phyloP scores from a whole-genome alignment of 2,888 invertebrate species.

The Idaea dimidiata region DNA sequence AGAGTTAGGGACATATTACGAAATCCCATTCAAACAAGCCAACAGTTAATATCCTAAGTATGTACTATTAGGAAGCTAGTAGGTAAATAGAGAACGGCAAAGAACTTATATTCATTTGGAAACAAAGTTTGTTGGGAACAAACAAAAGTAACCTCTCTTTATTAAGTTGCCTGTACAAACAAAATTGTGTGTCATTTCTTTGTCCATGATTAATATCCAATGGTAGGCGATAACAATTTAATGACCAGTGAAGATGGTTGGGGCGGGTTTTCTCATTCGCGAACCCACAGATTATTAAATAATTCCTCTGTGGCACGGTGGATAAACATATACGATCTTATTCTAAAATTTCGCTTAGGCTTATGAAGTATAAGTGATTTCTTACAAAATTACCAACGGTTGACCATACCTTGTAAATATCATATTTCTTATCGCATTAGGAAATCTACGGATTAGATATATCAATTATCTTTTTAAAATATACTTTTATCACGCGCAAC shows the following conservation, averaged over 20 bases:
- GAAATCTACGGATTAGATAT: no score
- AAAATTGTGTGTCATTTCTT: slow-evolving; percentile 33
- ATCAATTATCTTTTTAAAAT: no score
- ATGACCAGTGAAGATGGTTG: not conserved
- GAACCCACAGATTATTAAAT: not conserved
- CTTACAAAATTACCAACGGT: no score
- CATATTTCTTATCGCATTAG: no score
- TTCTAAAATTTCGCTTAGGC: no score
- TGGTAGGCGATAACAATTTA: not conserved
- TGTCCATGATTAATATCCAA: slow-evolving; percentile 24
- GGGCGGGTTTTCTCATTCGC: not conserved
- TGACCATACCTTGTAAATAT: no score
- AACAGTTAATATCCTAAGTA: slow-evolving; percentile 19
- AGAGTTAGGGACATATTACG: not conserved
- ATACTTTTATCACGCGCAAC: no score
- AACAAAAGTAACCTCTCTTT: slow-evolving; percentile 50
- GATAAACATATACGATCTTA: no score
- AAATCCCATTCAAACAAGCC: not conserved
- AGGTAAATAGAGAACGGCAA: slow-evolving; percentile 23
- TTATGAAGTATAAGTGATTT: no score
- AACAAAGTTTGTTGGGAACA: slow-evolving; percentile 48
- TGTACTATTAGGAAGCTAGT: slow-evolving; percentile 21
- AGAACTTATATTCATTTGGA: slow-evolving; percentile 46
- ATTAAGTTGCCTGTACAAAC: slow-evolving; percentile 56
- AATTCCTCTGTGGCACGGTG: no score